Evolutionary conservation across 2,797 vertebrate genomes (phyloP).

Genomic region (Synaphobranchus kaupii): DNA sequence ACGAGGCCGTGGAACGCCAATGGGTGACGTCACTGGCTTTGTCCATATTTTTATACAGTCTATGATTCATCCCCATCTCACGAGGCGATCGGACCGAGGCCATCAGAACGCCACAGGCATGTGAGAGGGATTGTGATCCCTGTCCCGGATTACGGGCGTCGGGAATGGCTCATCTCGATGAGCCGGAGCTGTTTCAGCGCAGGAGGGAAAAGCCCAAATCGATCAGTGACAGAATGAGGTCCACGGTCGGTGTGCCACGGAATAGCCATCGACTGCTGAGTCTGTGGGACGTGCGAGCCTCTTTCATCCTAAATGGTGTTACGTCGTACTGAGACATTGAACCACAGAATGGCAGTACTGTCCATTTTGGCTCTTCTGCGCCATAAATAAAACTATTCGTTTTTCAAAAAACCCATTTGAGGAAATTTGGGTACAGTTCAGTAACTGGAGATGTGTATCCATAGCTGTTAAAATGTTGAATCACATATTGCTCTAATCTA

Average conservation of each 20-base stretch:
- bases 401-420: background rate
- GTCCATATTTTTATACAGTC: too few relatives aligned
- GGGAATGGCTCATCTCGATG: background rate
- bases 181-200: conserved; percentile 11
- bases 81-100: conserved; percentile 3
- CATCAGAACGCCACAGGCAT: background rate
- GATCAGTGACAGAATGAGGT: conserved; percentile 30
- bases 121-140: background rate
- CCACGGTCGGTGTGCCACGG: background rate
- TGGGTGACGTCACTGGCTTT: too few relatives aligned
- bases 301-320: conserved; percentile 16
- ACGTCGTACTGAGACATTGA: background rate
- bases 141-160: conserved; percentile 18
- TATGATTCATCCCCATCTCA: background rate
- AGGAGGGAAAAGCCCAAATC: conserved; percentile 29
- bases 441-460: background rate
- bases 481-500: background rate
- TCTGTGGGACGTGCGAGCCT: background rate
- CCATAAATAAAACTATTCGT: background rate
- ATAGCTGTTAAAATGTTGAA: background rate
- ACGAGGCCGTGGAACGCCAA: too few relatives aligned
- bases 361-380: too few relatives aligned
- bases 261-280: background rate
- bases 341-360: background rate
- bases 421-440: background rate